phyloP scores from a whole-genome alignment of 30 jellyfish, hydroid and myxozoan genomes.

The Mastigias papua region DNA sequence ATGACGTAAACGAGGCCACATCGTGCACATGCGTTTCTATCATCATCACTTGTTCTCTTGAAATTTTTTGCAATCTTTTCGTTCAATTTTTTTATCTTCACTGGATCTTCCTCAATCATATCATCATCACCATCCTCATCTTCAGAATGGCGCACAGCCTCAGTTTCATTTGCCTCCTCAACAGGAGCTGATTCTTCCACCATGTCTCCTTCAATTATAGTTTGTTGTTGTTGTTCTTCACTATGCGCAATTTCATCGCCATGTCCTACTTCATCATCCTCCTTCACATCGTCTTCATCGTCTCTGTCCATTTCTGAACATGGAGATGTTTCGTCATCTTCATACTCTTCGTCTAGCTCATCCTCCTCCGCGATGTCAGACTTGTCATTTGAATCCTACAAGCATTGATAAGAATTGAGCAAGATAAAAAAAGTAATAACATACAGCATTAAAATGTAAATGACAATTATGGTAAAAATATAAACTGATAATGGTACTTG shows the following conservation, averaged over 20 bases:
- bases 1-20: constrained; percentile 79
- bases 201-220: not conserved
- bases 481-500: no score
- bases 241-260: not conserved
- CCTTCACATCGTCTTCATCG: constrained; percentile 19
- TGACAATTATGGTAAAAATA: not conserved
- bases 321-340: constrained; percentile 3
- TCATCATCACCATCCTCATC: constrained; percentile 17
- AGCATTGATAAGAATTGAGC: no score
- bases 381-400: not conserved
- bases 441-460: not conserved
- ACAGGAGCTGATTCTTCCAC: not conserved
- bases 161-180: not conserved
- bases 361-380: constrained; percentile 6
- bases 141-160: constrained; percentile 14
- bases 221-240: not conserved
- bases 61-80: constrained; percentile 73
- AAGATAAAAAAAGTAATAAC: not conserved
- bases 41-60: constrained; percentile 71
- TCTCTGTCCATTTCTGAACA: constrained; percentile 19
- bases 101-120: constrained; percentile 51
- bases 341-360: constrained; percentile 33
- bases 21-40: constrained; percentile 87
- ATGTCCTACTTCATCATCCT: not conserved
- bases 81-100: constrained; percentile 36